Evolutionary conservation across 2,797 vertebrate species (phyloP), one percentile per base, ranked within the genome.

Genomic region (Protosalanx chinensis): DNA sequence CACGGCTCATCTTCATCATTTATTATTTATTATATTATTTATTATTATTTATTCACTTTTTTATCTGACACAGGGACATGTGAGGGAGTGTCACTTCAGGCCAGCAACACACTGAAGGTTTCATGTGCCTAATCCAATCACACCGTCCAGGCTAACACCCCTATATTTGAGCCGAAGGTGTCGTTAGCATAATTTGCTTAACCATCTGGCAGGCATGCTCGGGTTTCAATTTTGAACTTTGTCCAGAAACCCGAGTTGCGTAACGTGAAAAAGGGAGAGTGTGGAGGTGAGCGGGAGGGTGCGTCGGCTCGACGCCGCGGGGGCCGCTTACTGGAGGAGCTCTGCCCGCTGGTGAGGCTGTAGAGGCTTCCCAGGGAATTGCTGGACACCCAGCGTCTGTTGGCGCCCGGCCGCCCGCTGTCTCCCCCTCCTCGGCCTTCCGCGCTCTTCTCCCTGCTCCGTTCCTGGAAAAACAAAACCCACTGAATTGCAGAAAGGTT

Each of bases 331-430:
- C 96, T 97, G 74, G 95, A 96, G 72, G 95, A 96, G 84, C 95
- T 97, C 80, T 92, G 94, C 66, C 94, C 92, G 70, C 96, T 95
- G 75, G 91, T 91, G 29, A 94, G 86, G 82, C 96, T 97, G 63
- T 93, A 95, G 69, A 98, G 92, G 81, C 96, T 98, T 82, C 97
- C 96, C 86, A 94, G 79, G 8, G 95, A 98, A 84, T 94, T 94
- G 29, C 91, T 94, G 86, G 90, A 74, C 84, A 80, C 88, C 35
- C 91, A 81, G 56, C 84, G 88, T 63, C 70, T 76, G 82, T 92
- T 93, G 64, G 90, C 87, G 13, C 87, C 79, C 12, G 76, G 79
- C 61, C 46, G 68, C 20, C 87, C 85, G 71, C 85, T 82, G 3
- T 81, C 88, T 72, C 73, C 83, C 29, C 92, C 86, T 57, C 72